Percentiles rank a stretch among this genome's conserved stretches.
phyloP scores from a whole-genome alignment of 2,888 invertebrate genomes.

The Cataglyphis livida region DNA sequence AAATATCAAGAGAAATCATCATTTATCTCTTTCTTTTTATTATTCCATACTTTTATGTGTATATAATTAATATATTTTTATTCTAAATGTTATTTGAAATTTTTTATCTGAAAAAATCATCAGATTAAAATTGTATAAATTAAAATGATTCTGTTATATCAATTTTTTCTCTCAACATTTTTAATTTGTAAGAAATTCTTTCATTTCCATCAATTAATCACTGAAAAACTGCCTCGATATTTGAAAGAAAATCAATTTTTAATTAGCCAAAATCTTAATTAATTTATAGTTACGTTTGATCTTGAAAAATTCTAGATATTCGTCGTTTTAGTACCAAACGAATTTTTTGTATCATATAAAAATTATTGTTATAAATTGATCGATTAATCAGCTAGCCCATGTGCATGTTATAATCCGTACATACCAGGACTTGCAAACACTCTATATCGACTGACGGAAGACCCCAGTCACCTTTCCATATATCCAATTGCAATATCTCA shows the following conservation, averaged over 20 bases:
- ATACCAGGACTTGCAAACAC: conserved; percentile 89
- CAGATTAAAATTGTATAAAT: neutral
- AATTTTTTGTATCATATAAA: neutral
- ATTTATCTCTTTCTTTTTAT: neutral
- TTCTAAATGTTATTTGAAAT: neutral
- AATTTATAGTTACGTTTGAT: neutral
- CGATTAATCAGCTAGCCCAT: neutral
- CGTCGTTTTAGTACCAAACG: neutral
- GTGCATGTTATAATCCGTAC: conserved; percentile 55
- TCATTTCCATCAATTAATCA: neutral
- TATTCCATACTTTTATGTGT: neutral
- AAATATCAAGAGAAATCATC: neutral
- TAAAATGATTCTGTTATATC: neutral
- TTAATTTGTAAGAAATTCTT: neutral
- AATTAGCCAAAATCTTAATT: neutral
- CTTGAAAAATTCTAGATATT: neutral
- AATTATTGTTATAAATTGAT: conserved; percentile 1
- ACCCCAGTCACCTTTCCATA: conserved; percentile 90
- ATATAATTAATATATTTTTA: neutral
- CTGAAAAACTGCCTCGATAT: neutral
- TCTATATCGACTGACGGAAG: conserved; percentile 89
- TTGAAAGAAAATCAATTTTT: neutral
- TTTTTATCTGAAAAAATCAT: neutral
- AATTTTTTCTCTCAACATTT: neutral
- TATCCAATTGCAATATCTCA: conserved; percentile 84